Evolutionary conservation across 2,113 vertebrate genomes (phyloP), one percentile per base, ranked within the genome.

Genomic region (Phaethon lepturus): DNA sequence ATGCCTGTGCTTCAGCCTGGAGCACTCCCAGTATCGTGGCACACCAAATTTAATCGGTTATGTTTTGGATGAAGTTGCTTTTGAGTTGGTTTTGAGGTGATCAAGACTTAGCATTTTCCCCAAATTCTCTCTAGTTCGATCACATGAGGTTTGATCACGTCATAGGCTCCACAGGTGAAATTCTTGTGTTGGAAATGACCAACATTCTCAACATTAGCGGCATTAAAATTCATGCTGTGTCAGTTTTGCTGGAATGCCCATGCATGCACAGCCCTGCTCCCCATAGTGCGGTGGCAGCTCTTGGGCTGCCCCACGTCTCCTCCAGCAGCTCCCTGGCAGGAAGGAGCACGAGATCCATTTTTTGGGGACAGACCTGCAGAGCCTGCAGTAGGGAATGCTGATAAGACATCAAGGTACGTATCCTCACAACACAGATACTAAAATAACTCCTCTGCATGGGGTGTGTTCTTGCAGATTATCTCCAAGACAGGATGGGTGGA

Each of bases 1-100:
- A 1, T 10, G 38, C 38, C 58, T 9, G 25, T 63, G 62, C 62
- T 31, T 10, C 78, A 55, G 69, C 10, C 52, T 19, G 67, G 12
- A 22, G 67, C 7, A 0, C 15, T 26, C 55, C 1, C 7, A 7
- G 28, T 13, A 3, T 1, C 0, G 0, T 17, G 52, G 33, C 47
- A 58, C 25, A 2, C 7, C 4, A 1, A 10, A 35, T 10, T n/a
- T 11, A 20, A 10, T 8, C 49, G 1, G 23, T 24, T 24, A 3
- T 10, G 7, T 17, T 52, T 13, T 50, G 22, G 13, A 3, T 7
- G 45, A 59, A 56, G 24, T 0, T 40, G 33, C 24, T 52, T n/a
- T n/a, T n/a, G n/a, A n/a, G n/a, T n/a, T n/a, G 58, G 35, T 2
- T 31, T 68, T 31, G 58, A 69, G 31, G 44, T 13, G 42, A 24